phyloP scores from a whole-genome alignment of 2,888 invertebrate species.

The Heliconius hortense region DNA sequence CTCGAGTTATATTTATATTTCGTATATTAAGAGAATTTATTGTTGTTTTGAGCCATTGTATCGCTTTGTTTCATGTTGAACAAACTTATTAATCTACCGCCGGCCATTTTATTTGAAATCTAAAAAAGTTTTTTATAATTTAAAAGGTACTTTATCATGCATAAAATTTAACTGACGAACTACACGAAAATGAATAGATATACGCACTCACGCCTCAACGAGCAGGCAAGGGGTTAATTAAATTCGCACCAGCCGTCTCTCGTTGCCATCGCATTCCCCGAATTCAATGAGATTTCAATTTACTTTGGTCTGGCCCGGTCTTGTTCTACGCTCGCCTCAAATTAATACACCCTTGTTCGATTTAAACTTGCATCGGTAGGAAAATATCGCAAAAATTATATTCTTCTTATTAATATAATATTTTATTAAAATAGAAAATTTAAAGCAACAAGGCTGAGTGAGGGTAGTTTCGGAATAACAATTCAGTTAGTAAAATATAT shows the following conservation, averaged over 20 bases:
- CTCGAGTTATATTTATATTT: conserved; percentile 42
- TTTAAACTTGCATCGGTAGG: conserved; percentile 49
- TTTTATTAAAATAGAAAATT: conserved; percentile 6
- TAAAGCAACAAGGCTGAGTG: conserved; percentile 8
- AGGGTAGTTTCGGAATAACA: conserved; percentile 22
- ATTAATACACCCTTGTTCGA: conserved; percentile 63
- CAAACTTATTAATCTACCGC: not conserved
- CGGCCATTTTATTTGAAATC: not conserved
- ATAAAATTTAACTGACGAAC: conserved; percentile 44
- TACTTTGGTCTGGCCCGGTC: conserved; percentile 71
- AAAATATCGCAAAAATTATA: not conserved
- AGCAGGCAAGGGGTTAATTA: conserved; percentile 80
- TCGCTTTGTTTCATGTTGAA: not conserved
- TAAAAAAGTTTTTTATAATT: conserved; percentile 5
- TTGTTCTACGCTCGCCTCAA: conserved; percentile 60
- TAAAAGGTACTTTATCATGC: conserved; percentile 32
- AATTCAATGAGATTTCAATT: conserved; percentile 82
- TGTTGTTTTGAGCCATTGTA: conserved; percentile 17
- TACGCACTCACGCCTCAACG: conserved; percentile 63
- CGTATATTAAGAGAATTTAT: conserved; percentile 32
- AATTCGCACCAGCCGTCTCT: conserved; percentile 79
- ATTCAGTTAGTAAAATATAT: conserved; percentile 45
- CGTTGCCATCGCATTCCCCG: conserved; percentile 76
- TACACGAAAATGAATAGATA: conserved; percentile 45
- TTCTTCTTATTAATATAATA: not conserved